Percentiles rank a stretch among this genome's conserved stretches.
Conservation (phyloP, 2,888 invertebrate species). For the Eudemis profundana region DNA sequence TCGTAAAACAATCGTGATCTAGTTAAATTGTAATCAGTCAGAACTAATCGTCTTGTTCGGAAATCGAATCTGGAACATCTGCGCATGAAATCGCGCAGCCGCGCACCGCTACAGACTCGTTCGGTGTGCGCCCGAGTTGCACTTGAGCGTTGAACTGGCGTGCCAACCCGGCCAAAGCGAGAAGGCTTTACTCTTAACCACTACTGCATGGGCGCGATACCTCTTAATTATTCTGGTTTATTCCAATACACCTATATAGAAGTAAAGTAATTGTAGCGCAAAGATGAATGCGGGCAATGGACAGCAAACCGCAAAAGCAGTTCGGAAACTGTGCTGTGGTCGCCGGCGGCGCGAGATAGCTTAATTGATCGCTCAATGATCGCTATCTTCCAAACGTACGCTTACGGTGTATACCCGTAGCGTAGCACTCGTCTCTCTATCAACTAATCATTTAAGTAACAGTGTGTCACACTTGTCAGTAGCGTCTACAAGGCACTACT, state of each 20-base stretch:
- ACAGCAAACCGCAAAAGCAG: conserved; percentile 71
- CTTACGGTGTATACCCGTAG: conserved; percentile 57
- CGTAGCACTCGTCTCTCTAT: not conserved
- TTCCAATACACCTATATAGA: conserved; percentile 52
- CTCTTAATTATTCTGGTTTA: conserved; percentile 60
- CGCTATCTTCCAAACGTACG: conserved; percentile 53
- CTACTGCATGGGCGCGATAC: conserved; percentile 47
- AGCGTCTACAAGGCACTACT: not conserved
- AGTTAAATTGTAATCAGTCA: conserved; percentile 51
- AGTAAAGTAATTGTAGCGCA: conserved; percentile 64
- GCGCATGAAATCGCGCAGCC: conserved; percentile 63
- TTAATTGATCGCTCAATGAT: conserved; percentile 69
- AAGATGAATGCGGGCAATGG: conserved; percentile 66
- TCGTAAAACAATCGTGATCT: conserved; percentile 54
- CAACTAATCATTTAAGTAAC: not conserved
- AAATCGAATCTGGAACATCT: conserved; percentile 61
- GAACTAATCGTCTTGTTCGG: conserved; percentile 55
- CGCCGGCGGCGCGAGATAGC: conserved; percentile 61
- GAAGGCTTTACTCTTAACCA: conserved; percentile 49
- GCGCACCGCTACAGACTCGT: conserved; percentile 66
- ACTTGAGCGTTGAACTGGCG: conserved; percentile 80
- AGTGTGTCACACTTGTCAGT: not conserved
- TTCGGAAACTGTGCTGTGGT: conserved; percentile 73
- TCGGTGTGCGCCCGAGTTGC: conserved; percentile 76
- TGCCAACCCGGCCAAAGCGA: conserved; percentile 61